Evolutionary conservation across 1,140 invertebrate genomes (phyloP).

Genomic region (Papilio helenus): DNA sequence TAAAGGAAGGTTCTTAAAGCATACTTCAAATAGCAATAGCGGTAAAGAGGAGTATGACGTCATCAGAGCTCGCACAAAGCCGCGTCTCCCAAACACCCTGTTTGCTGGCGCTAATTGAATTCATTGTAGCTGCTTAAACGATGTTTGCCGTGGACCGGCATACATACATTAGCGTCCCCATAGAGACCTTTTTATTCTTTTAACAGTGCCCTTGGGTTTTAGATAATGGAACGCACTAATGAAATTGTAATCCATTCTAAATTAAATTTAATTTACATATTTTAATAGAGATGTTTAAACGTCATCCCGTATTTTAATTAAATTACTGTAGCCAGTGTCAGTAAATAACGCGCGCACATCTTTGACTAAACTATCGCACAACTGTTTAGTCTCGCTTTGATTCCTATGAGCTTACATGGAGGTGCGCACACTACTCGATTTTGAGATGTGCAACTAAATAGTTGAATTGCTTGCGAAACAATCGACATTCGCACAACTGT

Average conservation of each 20-base stretch:
- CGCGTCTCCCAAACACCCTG: conserved; percentile 50
- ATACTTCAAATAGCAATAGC: not conserved
- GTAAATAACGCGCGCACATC: too few relatives aligned
- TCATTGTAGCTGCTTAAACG: conserved; percentile 60
- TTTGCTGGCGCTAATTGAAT: conserved; percentile 62
- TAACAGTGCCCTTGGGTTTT: conserved; percentile 29
- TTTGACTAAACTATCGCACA: too few relatives aligned
- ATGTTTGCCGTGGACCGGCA: conserved; percentile 53
- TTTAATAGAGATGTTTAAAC: not conserved
- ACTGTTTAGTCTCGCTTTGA: too few relatives aligned
- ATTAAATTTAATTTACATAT: not conserved
- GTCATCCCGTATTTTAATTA: not conserved
- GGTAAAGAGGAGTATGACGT: not conserved
- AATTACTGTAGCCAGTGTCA: too few relatives aligned
- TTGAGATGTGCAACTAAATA: too few relatives aligned
- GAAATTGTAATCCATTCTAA: conserved; percentile 13
- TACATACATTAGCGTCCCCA: conserved; percentile 44
- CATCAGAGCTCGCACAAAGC: conserved; percentile 43
- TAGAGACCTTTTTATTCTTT: conserved; percentile 29
- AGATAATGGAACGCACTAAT: conserved; percentile 33
- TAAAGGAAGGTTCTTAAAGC: too few relatives aligned
- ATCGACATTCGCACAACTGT: too few relatives aligned
- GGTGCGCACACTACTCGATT: too few relatives aligned
- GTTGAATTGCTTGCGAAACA: too few relatives aligned
- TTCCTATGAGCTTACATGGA: too few relatives aligned